phyloP scores from a whole-genome alignment of 2,113 vertebrate genomes.

The Platysteira castanea region DNA sequence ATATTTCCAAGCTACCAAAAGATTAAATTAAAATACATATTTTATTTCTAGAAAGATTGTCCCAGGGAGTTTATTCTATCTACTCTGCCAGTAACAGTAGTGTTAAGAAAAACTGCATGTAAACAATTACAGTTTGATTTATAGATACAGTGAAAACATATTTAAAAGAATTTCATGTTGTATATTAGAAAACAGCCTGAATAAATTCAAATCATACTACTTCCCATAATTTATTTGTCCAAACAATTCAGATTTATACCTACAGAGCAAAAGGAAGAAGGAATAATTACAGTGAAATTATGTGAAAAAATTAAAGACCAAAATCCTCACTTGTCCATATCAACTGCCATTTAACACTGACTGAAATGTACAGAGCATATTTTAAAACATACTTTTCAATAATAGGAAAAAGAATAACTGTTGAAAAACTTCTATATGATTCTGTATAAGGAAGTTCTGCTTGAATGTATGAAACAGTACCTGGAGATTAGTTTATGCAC shows the following conservation, averaged over 20 bases:
- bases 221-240: background rate
- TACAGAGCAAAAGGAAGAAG: background rate
- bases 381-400: background rate
- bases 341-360: background rate
- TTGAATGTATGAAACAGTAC: background rate
- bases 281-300: background rate
- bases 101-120: background rate
- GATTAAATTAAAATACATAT: background rate
- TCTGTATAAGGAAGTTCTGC: background rate
- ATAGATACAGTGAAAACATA: background rate
- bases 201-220: background rate
- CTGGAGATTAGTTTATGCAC: background rate
- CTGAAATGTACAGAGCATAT: background rate
- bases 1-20: background rate
- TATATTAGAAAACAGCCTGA: background rate
- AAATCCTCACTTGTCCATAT: background rate
- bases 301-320: background rate
- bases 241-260: background rate
- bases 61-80: background rate
- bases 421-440: background rate
- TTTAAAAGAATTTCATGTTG: background rate
- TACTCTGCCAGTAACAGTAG: background rate
- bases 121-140: background rate
- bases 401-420: background rate
- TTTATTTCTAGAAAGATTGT: background rate